Evolutionary conservation across 35 echinoderm and acorn worm species (phyloP).

Genomic region (Ophioderma brevispina): DNA sequence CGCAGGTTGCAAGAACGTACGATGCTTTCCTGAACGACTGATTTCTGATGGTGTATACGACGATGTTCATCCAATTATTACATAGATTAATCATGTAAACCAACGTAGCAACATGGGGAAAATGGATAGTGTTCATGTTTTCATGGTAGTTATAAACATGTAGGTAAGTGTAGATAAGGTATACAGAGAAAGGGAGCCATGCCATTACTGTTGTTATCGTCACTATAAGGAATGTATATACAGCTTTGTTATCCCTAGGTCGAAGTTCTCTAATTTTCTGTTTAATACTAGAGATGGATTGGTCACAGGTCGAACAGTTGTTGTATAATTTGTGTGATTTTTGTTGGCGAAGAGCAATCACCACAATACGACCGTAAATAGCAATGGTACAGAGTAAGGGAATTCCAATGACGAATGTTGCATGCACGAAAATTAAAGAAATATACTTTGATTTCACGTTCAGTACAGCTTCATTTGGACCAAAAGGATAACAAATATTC

Average conservation of each 20-base stretch:
- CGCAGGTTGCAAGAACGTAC: not conserved
- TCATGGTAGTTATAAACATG: not conserved
- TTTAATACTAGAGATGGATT: not conserved
- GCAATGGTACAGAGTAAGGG: not conserved
- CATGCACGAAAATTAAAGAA: not conserved
- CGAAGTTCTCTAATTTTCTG: not conserved
- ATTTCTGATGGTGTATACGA: not conserved
- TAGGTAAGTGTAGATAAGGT: not conserved
- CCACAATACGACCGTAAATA: not conserved
- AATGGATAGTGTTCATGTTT: not conserved
- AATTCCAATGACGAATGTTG: not conserved
- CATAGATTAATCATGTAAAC: not conserved
- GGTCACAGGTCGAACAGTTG: no score
- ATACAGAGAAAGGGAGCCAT: not conserved
- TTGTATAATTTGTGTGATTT: no score
- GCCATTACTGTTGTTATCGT: not conserved
- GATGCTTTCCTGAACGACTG: not conserved
- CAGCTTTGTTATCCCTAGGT: not conserved
- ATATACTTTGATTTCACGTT: not conserved
- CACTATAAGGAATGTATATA: not conserved
- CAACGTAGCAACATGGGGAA: not conserved
- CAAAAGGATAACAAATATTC: not conserved
- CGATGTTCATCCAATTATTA: not conserved
- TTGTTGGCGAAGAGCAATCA: not conserved
- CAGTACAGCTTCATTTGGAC: not conserved